Percentiles rank a stretch among this genome's conserved stretches.
Evolutionary conservation across 2,888 invertebrate genomes (phyloP).

Genomic region (Pristionchus entomophagus): DNA sequence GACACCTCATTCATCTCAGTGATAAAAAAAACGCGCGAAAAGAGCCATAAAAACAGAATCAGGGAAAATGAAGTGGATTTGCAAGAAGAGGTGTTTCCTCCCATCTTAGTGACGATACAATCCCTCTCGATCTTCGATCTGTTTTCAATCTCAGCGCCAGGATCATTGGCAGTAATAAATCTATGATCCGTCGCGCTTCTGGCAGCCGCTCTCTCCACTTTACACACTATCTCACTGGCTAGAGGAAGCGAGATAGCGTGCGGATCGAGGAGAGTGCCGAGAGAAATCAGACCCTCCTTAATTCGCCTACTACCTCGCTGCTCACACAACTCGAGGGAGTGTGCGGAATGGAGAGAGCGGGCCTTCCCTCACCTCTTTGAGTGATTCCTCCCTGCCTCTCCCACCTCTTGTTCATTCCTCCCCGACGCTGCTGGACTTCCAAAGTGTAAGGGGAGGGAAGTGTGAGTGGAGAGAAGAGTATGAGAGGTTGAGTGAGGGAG

Average conservation of each 20-base stretch:
- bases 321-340: not conserved
- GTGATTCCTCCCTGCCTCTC: not conserved
- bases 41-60: not conserved
- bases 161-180: not conserved
- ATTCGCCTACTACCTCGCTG: not conserved
- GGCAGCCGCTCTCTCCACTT: not conserved
- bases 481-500: slow-evolving; percentile 2
- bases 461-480: not conserved
- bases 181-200: not conserved
- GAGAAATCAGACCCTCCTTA: not conserved
- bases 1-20: not conserved
- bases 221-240: not conserved
- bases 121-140: not conserved
- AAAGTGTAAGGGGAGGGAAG: not conserved
- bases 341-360: not conserved
- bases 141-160: not conserved
- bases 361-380: not conserved
- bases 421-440: slow-evolving; percentile 5
- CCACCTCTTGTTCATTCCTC: not conserved
- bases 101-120: not conserved
- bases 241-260: not conserved
- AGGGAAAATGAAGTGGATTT: not conserved
- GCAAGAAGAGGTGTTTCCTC: not conserved
- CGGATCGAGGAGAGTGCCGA: not conserved
- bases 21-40: not conserved